Evolutionary conservation across 1,140 invertebrate genomes (phyloP).

Genomic region (Scaptomyza montana): DNA sequence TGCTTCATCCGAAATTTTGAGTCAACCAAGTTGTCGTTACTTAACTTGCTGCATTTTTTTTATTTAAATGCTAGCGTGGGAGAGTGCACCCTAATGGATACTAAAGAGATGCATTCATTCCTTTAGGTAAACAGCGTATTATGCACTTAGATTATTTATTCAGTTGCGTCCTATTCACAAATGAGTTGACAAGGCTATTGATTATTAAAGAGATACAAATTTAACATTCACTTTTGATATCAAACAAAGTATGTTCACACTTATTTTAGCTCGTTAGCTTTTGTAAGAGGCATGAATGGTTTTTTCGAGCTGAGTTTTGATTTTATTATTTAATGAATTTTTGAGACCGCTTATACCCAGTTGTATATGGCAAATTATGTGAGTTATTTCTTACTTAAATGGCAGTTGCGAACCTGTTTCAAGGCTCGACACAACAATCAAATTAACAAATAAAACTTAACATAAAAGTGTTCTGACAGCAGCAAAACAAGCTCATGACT

Average conservation of each 20-base stretch:
- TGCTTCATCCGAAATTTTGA: conserved; percentile 21
- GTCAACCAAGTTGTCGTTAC: conserved; percentile 36
- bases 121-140: neutral
- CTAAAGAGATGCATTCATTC: neutral
- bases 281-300: neutral
- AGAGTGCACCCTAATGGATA: conserved; percentile 1
- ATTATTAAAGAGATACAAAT: no score
- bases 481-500: conserved; percentile 14
- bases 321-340: neutral
- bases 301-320: conserved; percentile 12
- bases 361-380: neutral
- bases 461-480: conserved; percentile 16
- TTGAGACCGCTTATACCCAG: no score
- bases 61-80: conserved; percentile 9
- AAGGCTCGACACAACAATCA: conserved; percentile 23
- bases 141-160: neutral
- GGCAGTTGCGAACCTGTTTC: conserved; percentile 19
- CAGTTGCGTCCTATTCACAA: neutral
- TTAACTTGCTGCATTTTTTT: conserved; percentile 41
- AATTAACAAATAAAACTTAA: conserved; percentile 6
- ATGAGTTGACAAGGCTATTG: neutral
- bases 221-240: neutral
- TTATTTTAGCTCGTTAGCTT: neutral
- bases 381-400: conserved; percentile 18
- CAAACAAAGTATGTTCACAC: no score